Evolutionary conservation across 1,140 invertebrate genomes (phyloP), one percentile per base, ranked within the genome.

Genomic region (Aethina tumida): DNA sequence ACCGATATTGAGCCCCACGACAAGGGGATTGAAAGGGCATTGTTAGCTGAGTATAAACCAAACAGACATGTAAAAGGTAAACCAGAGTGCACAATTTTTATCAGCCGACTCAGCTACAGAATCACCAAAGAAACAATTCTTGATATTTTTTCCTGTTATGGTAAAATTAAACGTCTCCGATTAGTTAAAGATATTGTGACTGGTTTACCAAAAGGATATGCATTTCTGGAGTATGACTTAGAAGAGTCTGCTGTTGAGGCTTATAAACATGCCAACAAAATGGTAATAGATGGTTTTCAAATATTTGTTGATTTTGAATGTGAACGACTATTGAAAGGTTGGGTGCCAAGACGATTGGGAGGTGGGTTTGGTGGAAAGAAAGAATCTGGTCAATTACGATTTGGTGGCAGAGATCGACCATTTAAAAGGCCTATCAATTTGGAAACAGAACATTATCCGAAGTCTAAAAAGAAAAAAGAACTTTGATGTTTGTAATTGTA

Each of bases 311-410:
- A 91, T 64, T 69, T 67, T 22, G 78, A 79, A 54, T 70, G 70
- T 32, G 70, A 72, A 47, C 62, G 77, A 40, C 61, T 59, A 18
- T 59, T 87, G 42, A 70, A 73, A 45, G 81, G 85, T 4, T 94
- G 88, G 89, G 75, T 81, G 58, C 88, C 89, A 4, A 66, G 89
- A 48, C 65, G 88, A 56, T 61, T 92, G 5, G 89, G 88, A 16
- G 89, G 88, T 27, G 89, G 88, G 10, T 83, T 91, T 56, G 85
- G 86, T 7, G 89, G 88, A 1, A 77, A 73, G 47, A 92, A 87
- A 51, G 83, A 90, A 60, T 87, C 87, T 2, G 88, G 89, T 1
- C 89, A 94, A 53, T 63, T 92, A 10, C 65, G 88, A 43, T 94
- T 92, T 71, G 89, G 89, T 5, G 79, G 88, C 15, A 70, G 69